Evolutionary conservation across 2,888 invertebrate genomes (phyloP), one percentile per base, ranked within the genome.

Genomic region (Mythimna albipuncta): DNA sequence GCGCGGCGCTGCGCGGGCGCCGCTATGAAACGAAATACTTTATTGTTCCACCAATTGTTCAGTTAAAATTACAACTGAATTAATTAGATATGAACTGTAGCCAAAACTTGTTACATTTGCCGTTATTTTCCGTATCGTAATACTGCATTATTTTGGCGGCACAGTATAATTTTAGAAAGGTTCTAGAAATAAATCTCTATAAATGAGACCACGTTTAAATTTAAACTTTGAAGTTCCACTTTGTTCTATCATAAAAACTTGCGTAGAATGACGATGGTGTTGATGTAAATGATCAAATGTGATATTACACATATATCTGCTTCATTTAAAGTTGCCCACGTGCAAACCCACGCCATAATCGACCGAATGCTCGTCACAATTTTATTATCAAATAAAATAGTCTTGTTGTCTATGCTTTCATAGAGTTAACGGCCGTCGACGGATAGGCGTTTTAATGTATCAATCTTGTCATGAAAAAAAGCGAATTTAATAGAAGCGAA

Each of bases 401-500:
- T 71, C 64, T 66, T 55, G 79, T 79, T 65, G 52, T 65, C 63
- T 32, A 41, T 58, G 69, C 41, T 80, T 69, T 79, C 64, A 35
- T 38, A 73, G 75, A 70, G 61, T 41, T 72, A 61, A 73, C 61
- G 70, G 54, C 67, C 47, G 66, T 38, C 72, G 69, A 54, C 75
- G 52, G 63, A 72, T 66, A 72, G 69, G 64, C 76, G 65, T 75
- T 78, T 78, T 66, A 78, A 80, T 77, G 86, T 85, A 67, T 75
- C 70, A 75, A 80, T 81, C 62, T 74, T 64, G 54, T 58, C 10
- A 83, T 61, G 52, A 66, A 74, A 78, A 72, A 71, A 52, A 52
- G 68, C 35, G 41, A 79, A 71, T 67, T 59, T 75, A 65, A 64
- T 72, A 64, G 62, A 62, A 55, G 57, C 9, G 59, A 72, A 73